Percentiles rank a stretch among this genome's conserved stretches.
Evolutionary conservation across 2,797 vertebrate species (phyloP).

Genomic region (Chiloscyllium punctatum): DNA sequence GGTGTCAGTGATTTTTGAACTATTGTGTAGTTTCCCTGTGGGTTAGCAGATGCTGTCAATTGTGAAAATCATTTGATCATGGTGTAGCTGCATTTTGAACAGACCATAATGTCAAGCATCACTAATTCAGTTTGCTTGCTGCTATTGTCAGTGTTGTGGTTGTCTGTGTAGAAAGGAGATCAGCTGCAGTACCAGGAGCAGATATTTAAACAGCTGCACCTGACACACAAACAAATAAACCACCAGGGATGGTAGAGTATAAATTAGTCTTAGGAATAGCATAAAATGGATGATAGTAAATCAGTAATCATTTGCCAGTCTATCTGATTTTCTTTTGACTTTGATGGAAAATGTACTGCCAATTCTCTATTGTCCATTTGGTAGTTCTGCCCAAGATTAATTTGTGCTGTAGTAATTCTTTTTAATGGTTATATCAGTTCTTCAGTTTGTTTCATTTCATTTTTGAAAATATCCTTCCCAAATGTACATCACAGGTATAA

Average conservation of each 20-base stretch:
- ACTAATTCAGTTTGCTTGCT: background rate
- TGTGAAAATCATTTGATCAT: constrained; percentile 9
- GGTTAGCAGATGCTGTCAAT: background rate
- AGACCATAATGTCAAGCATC: background rate
- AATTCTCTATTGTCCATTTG: background rate
- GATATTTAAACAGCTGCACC: background rate
- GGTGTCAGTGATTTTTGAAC: background rate
- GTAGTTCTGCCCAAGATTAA: background rate
- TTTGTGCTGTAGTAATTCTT: background rate
- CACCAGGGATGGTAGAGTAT: background rate
- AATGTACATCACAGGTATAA: background rate
- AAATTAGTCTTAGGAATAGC: background rate
- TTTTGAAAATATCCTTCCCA: background rate
- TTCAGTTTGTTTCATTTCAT: background rate
- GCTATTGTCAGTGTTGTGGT: background rate
- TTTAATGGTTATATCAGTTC: background rate
- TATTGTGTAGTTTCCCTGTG: constrained; percentile 2
- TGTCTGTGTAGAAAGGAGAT: background rate
- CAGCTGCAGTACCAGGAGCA: background rate
- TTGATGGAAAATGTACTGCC: background rate
- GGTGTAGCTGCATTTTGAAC: background rate
- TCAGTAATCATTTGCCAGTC: background rate
- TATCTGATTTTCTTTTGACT: background rate
- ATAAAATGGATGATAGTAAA: background rate
- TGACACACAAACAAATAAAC: background rate